Evolutionary conservation across 2,113 vertebrate genomes (phyloP).

Genomic region (Taurulus bubalis): DNA sequence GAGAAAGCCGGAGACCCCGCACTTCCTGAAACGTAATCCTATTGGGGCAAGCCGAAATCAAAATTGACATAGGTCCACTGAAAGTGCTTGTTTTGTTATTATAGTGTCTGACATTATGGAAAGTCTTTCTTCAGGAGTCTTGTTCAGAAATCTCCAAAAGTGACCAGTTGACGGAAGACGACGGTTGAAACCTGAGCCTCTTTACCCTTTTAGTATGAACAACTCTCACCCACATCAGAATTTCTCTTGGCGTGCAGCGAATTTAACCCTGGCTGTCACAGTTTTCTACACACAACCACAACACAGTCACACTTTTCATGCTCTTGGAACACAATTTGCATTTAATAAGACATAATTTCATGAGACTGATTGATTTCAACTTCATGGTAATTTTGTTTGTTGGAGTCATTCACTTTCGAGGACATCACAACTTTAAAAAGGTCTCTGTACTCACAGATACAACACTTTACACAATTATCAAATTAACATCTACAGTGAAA

Average conservation of each 20-base stretch:
- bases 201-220: too few relatives aligned
- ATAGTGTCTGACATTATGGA: too few relatives aligned
- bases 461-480: background rate
- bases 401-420: constrained; percentile 2
- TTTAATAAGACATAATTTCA: constrained; percentile 7
- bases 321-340: constrained; percentile 10
- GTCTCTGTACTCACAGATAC: background rate
- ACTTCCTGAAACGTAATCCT: too few relatives aligned
- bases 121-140: too few relatives aligned
- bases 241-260: background rate
- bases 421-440: background rate
- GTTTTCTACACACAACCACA: background rate
- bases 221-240: background rate
- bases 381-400: constrained; percentile 3
- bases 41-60: too few relatives aligned
- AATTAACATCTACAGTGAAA: constrained; percentile 23
- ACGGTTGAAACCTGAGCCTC: too few relatives aligned
- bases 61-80: too few relatives aligned
- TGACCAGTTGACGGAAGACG: too few relatives aligned
- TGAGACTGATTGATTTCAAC: constrained; percentile 13
- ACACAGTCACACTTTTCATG: background rate
- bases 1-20: too few relatives aligned
- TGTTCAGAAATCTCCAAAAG: too few relatives aligned
- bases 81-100: too few relatives aligned
- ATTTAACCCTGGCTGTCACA: background rate